Conservation (phyloP, 2,113 vertebrate species). For the Bufo bufo region DNA sequence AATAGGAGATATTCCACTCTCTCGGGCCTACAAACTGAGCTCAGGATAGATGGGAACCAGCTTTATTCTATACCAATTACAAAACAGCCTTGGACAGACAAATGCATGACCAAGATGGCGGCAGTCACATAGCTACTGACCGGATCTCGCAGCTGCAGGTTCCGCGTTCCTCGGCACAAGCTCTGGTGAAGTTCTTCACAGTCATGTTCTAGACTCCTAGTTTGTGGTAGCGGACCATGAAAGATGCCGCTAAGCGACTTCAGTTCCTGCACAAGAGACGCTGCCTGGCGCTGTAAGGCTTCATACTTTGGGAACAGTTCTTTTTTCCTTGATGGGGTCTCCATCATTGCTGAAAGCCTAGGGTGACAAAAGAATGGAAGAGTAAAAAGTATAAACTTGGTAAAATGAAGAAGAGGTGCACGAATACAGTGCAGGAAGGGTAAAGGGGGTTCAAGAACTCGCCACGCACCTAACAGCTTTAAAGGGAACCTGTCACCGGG, state of each 20-base stretch:
- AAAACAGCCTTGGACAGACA: too few species aligned
- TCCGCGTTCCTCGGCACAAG: conserved; percentile 24
- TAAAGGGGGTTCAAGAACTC: too few species aligned
- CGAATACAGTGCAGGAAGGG: too few species aligned
- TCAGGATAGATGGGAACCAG: too few species aligned
- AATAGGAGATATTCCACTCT: too few species aligned
- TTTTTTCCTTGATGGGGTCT: conserved; percentile 18
- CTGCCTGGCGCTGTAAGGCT: neutral
- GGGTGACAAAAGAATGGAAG: neutral
- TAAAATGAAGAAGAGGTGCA: too few species aligned
- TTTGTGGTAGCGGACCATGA: conserved; percentile 7
- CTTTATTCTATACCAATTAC: too few species aligned
- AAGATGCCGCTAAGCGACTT: neutral
- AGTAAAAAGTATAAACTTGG: neutral
- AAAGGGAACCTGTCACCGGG: too few species aligned
- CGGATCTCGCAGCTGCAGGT: conserved; percentile 36
- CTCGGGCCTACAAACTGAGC: too few species aligned
- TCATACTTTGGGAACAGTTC: conserved; percentile 52
- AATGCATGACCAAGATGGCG: neutral
- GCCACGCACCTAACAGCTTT: too few species aligned
- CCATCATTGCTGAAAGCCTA: conserved; percentile 27
- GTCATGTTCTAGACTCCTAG: neutral
- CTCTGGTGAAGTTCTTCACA: conserved; percentile 9
- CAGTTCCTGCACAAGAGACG: conserved; percentile 11
- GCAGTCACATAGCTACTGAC: neutral